Conservation (phyloP, 1,140 invertebrate species). For the Philaenus spumarius region DNA sequence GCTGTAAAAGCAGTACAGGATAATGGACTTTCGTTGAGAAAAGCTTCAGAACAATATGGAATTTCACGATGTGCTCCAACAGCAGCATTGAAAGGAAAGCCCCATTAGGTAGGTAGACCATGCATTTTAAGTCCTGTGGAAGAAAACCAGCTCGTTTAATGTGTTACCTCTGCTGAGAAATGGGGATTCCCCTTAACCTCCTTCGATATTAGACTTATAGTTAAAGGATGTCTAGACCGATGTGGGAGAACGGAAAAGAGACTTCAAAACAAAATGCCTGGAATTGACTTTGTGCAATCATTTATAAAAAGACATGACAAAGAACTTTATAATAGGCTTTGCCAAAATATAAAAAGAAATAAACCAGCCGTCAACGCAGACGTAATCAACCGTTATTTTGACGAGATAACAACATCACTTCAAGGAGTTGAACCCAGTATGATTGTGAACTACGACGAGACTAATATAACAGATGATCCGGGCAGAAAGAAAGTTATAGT, state of each 20-base stretch:
- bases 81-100: slow-evolving; percentile 14
- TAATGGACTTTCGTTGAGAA: slow-evolving; percentile 14
- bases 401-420: slow-evolving; percentile 30
- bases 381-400: slow-evolving; percentile 33
- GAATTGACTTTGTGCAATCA: slow-evolving; percentile 6
- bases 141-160: slow-evolving; percentile 15
- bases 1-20: neutral
- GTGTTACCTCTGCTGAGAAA: neutral
- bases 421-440: slow-evolving; percentile 32
- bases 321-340: slow-evolving; percentile 1
- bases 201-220: slow-evolving; percentile 2
- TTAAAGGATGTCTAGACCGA: no score
- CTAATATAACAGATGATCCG: no score
- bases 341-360: slow-evolving; percentile 17
- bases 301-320: slow-evolving; percentile 17
- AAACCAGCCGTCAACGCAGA: slow-evolving; percentile 15
- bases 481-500: slow-evolving; percentile 37
- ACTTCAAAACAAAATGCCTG: slow-evolving; percentile 22
- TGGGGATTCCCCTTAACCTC: slow-evolving; percentile 16
- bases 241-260: neutral
- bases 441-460: slow-evolving; percentile 41
- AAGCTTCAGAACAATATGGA: slow-evolving; percentile 16
- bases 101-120: slow-evolving; percentile 6
- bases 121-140: slow-evolving; percentile 2
- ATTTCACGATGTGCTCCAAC: slow-evolving; percentile 13